These are phyloP conservation scores for Patagioenas fasciata DNA, from an alignment of 2,113 vertebrate genomes.

Conservation along the genomic window DNA sequence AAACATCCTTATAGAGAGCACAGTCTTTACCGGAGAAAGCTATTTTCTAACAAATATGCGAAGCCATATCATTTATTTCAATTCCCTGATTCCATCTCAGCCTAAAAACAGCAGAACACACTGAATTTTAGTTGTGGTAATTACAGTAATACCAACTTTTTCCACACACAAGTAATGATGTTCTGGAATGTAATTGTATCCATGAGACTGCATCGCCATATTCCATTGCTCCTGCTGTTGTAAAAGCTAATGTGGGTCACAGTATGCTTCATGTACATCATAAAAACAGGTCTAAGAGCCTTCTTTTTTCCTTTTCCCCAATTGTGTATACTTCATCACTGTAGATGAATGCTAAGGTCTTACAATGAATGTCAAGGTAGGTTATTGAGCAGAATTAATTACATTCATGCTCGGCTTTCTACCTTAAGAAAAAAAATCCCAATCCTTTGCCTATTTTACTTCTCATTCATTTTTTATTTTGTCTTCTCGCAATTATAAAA, in stretches of 20 bases:
- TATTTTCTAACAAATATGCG: not conserved
- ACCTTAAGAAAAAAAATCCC: not conserved
- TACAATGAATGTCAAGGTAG: not conserved
- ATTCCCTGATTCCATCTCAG: not conserved
- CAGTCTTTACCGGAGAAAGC: not conserved
- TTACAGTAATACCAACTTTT: not conserved
- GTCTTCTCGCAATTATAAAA: not conserved
- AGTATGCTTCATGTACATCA: not conserved
- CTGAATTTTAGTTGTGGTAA: not conserved
- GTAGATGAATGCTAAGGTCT: not conserved
- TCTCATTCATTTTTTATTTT: constrained; percentile 2
- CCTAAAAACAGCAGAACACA: constrained; percentile 3
- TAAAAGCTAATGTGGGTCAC: not conserved
- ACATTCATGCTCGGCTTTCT: constrained; percentile 12
- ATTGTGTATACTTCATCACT: not conserved
- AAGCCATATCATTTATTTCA: not conserved
- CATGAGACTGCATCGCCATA: not conserved
- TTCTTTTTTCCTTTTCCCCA: not conserved
- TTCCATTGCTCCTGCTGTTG: not conserved
- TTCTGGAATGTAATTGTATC: not conserved
- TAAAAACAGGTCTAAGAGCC: not conserved
- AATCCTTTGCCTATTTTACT: not conserved
- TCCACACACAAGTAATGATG: not conserved
- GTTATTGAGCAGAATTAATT: constrained; percentile 7
- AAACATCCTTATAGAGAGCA: not conserved